Evolutionary conservation across 2,888 invertebrate species (phyloP), one percentile per base, ranked within the genome.

Genomic region (Cephus runcator): DNA sequence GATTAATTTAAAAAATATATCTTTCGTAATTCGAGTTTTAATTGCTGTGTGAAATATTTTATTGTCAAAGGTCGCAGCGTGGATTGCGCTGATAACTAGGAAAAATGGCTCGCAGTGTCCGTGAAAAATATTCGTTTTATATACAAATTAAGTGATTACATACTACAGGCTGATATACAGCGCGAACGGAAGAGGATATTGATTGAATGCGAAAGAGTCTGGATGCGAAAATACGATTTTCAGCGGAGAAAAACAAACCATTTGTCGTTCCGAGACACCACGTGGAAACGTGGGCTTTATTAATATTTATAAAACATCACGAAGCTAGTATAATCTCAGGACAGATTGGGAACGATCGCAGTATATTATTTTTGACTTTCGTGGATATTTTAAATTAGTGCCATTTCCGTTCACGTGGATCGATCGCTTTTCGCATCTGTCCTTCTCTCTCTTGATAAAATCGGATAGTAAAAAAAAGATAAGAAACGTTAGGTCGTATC

Each of bases 61-160:
- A 56, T 9, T 15, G 40, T 56, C 40, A 56, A 56, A 6, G 40
- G 23, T 56, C 40, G 1, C 40, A 2, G 40, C 9, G 40, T 23
- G 40, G 2, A 56, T 23, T 1, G 15, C 6, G 9, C 40, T 9
- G 40, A 56, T 23, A 56, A 56, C 40, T 2, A 9, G 23, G 6
- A 56, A 23, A 23, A 6, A 23, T 23, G 40, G 40, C 9, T 6
- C 0, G 6, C 23, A 40, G 6, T 40, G 1, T 15, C 30, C 69
- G 15, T 73, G 75, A 34, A 69, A 77, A 77, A 77, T 77, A 73
- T 77, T 77, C 77, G 69, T 77, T 77, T 77, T 77, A 73, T 77
- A 77, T 77, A 77, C 77, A 77, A 77, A 77, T 77, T 77, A 77
- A 68, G 74, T 77, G 77, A 77, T 77, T 77, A 69, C 71, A 71